Conservation (phyloP, 2,113 vertebrate species). For the Hassar affinis region DNA sequence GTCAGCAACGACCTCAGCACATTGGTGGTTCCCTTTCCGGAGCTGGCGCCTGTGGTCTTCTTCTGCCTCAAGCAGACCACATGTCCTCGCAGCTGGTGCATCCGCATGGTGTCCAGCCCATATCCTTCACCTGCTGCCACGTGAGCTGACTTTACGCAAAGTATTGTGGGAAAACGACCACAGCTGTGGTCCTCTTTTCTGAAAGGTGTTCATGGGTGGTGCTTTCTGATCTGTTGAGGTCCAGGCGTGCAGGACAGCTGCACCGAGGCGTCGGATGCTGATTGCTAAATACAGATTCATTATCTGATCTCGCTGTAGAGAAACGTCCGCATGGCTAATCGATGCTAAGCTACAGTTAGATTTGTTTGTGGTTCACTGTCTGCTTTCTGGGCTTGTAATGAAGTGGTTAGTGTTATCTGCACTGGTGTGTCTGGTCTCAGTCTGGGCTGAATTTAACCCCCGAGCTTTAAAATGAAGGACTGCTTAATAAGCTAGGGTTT, state of each 20-base stretch:
- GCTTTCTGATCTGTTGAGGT: background rate
- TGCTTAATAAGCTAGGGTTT: too few species aligned
- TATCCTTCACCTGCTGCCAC: slow-evolving; percentile 80
- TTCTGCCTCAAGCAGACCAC: slow-evolving; percentile 98
- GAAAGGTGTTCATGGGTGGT: background rate
- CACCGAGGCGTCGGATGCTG: background rate
- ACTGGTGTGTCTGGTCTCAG: too few species aligned
- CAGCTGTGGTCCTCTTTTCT: background rate
- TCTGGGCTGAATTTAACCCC: too few species aligned
- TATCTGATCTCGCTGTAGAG: too few species aligned
- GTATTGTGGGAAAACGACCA: slow-evolving; percentile 18
- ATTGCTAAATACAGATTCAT: too few species aligned
- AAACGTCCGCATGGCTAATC: too few species aligned
- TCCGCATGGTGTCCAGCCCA: slow-evolving; percentile 98
- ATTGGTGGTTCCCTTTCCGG: slow-evolving; percentile 85
- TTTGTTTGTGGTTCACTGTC: too few species aligned
- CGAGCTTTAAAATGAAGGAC: too few species aligned
- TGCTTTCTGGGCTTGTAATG: too few species aligned
- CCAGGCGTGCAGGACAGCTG: background rate
- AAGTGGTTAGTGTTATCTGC: too few species aligned
- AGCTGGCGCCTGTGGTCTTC: slow-evolving; percentile 93
- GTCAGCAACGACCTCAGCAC: slow-evolving; percentile 76
- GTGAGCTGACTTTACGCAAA: slow-evolving; percentile 15
- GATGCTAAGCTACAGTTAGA: too few species aligned
- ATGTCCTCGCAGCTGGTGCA: slow-evolving; percentile 94